Conservation (phyloP, 2,888 invertebrate genomes). For the Eulithis prunata region DNA sequence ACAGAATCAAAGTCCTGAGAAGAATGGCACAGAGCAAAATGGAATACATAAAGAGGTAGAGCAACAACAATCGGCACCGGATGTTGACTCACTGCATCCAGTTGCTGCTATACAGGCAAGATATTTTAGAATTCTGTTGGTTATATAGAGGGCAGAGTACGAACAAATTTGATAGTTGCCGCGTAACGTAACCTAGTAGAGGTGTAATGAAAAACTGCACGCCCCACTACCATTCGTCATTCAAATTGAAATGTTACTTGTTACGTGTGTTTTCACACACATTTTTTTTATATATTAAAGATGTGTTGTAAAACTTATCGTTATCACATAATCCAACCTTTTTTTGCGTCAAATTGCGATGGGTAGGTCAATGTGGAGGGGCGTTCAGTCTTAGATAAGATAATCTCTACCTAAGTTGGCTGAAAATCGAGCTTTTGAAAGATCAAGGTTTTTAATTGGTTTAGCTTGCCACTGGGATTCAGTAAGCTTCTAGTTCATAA, state of each 20-base stretch:
- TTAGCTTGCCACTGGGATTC: conserved; percentile 23
- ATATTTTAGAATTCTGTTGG: conserved; percentile 10
- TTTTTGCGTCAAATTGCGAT: no score
- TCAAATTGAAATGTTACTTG: no score
- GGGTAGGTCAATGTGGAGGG: no score
- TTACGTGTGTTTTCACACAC: no score
- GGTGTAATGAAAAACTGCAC: no score
- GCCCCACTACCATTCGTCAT: no score
- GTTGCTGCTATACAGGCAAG: conserved; percentile 82
- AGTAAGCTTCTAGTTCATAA: conserved; percentile 20
- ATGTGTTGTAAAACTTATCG: no score
- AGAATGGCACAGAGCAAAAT: conserved; percentile 57
- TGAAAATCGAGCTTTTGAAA: conserved; percentile 6
- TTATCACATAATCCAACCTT: no score
- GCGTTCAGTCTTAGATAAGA: no score
- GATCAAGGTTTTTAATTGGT: conserved; percentile 19
- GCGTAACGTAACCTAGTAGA: no score
- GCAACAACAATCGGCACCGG: conserved; percentile 53
- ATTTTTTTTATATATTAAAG: no score
- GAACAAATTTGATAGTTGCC: no score
- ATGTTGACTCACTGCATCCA: conserved; percentile 74
- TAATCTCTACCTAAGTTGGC: background rate
- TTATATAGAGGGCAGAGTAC: background rate
- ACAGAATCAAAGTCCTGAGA: conserved; percentile 47
- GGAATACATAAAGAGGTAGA: conserved; percentile 55